Evolutionary conservation across 2,113 vertebrate genomes (phyloP).

Genomic region (Okapia johnstoni): DNA sequence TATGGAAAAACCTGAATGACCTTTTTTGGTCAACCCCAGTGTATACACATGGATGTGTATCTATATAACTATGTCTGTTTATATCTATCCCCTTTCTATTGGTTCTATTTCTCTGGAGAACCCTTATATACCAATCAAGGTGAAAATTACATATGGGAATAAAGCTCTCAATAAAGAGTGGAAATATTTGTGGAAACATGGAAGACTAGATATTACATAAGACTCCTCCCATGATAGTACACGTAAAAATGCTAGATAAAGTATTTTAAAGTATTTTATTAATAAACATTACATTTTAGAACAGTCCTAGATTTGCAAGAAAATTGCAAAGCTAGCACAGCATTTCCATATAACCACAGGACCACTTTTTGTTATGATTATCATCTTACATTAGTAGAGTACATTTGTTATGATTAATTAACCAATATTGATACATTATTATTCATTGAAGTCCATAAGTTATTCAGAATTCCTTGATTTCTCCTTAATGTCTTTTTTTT

Average conservation of each 20-base stretch:
- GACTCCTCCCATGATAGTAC: background rate
- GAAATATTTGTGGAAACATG: background rate
- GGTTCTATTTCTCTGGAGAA: background rate
- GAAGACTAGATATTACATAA: background rate
- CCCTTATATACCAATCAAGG: background rate
- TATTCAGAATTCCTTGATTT: background rate
- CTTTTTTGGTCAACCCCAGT: background rate
- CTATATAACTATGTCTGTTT: background rate
- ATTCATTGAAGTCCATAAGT: background rate
- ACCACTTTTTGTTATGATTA: background rate
- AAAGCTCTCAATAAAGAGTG: background rate
- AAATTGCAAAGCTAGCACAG: background rate
- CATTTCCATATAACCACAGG: background rate
- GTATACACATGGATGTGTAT: background rate
- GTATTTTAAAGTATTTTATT: background rate
- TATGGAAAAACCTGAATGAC: background rate
- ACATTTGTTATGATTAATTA: background rate
- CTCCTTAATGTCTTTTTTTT: background rate
- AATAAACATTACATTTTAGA: background rate
- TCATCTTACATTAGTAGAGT: background rate
- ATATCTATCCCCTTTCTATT: background rate
- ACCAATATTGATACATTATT: background rate
- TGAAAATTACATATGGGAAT: background rate
- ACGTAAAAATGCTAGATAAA: background rate
- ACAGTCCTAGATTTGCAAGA: background rate